Evolutionary conservation across 2,797 vertebrate genomes (phyloP).

Genomic region (Agapornis canus): DNA sequence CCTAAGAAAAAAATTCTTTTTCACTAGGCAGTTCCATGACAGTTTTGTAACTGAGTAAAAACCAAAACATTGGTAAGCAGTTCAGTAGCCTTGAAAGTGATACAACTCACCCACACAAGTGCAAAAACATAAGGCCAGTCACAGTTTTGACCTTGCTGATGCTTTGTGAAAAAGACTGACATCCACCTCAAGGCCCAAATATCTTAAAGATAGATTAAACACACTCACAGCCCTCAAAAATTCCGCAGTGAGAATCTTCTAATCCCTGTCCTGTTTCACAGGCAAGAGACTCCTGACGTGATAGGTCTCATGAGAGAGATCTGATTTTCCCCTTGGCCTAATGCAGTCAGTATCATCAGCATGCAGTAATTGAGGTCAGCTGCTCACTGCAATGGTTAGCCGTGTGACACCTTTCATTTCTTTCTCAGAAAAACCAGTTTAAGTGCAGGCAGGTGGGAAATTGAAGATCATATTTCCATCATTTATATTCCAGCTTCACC

Average conservation of each 20-base stretch:
- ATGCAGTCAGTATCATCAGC: not conserved
- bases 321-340: not conserved
- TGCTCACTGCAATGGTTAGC: not conserved
- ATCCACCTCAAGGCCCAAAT: not conserved
- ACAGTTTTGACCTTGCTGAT: not conserved
- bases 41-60: accelerated
- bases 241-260: not conserved
- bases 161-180: not conserved
- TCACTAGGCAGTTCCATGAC: not conserved
- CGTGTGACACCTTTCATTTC: not conserved
- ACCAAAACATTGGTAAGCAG: not conserved
- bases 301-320: not conserved
- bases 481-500: not conserved
- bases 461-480: not conserved
- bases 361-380: not conserved
- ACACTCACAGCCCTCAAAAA: not conserved
- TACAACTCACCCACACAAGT: not conserved
- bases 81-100: not conserved
- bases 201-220: not conserved
- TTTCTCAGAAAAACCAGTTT: not conserved
- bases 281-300: not conserved
- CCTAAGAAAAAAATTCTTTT: not conserved
- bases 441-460: not conserved
- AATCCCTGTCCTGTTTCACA: not conserved
- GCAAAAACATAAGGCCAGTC: not conserved